Conservation (phyloP, 2,113 vertebrate species). For the Paramisgurnus dabryanus region DNA sequence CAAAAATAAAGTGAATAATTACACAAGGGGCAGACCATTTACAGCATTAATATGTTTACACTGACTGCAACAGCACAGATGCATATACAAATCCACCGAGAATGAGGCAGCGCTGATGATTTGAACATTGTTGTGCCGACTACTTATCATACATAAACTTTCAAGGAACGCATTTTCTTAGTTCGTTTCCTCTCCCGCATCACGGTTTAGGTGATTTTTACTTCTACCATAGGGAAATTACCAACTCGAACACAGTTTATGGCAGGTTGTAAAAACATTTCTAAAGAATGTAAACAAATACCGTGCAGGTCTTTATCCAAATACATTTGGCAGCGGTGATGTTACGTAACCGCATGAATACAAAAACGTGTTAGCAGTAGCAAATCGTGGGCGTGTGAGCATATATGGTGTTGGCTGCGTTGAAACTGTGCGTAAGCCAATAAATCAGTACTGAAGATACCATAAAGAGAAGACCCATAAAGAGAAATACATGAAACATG, state of each 20-base stretch:
- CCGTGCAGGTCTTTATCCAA: constrained; percentile 4
- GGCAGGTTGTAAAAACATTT: constrained; percentile 34
- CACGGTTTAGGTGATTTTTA: constrained; percentile 2
- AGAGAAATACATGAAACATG: constrained; percentile 20
- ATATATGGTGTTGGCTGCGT: constrained; percentile 20
- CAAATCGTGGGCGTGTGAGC: constrained; percentile 5
- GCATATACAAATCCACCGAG: constrained; percentile 43
- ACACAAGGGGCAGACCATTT: constrained; percentile 62
- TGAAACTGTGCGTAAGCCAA: constrained; percentile 36
- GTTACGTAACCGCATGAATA: constrained; percentile 9
- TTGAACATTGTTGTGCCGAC: constrained; percentile 21
- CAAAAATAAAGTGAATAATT: constrained; percentile 74
- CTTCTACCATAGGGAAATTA: not conserved
- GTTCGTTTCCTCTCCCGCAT: not conserved
- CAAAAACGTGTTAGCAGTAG: constrained; percentile 3
- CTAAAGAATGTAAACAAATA: constrained; percentile 48
- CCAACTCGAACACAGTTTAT: constrained; percentile 18
- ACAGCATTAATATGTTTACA: constrained; percentile 49
- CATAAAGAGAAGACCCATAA: constrained; percentile 34
- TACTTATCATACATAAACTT: not conserved
- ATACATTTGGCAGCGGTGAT: constrained; percentile 37
- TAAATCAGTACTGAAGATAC: constrained; percentile 7
- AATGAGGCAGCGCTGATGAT: constrained; percentile 37
- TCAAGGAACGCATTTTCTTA: not conserved
- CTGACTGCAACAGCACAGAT: constrained; percentile 40